Conservation (phyloP, 2,797 vertebrate genomes). For the Anabas testudineus region DNA sequence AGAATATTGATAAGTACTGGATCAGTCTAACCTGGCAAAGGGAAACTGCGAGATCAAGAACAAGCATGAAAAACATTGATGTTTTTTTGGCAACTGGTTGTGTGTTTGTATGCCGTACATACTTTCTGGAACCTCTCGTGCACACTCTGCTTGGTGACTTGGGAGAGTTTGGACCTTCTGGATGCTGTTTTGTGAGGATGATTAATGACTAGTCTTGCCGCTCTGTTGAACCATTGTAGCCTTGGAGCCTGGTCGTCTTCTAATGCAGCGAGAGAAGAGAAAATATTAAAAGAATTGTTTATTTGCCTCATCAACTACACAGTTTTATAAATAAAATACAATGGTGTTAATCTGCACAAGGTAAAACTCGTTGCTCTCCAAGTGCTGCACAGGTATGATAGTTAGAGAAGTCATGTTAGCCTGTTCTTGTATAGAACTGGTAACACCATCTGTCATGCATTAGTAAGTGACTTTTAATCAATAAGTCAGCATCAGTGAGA, state of each 20-base stretch:
- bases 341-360: background rate
- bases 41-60: slow-evolving; percentile 23
- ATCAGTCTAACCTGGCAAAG: slow-evolving; percentile 34
- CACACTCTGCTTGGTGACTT: slow-evolving; percentile 38
- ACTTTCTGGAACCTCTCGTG: slow-evolving; percentile 24
- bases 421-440: background rate
- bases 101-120: slow-evolving; percentile 24
- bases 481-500: too few relatives aligned
- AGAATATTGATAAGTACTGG: slow-evolving; percentile 34
- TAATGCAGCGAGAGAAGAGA: slow-evolving; percentile 17
- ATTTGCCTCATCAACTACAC: slow-evolving; percentile 25
- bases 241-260: slow-evolving; percentile 53
- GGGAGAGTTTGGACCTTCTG: slow-evolving; percentile 61
- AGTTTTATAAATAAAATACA: slow-evolving; percentile 10
- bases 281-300: slow-evolving; percentile 36
- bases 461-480: background rate
- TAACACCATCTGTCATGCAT: background rate
- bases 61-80: slow-evolving; percentile 22
- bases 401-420: background rate
- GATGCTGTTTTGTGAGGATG: slow-evolving; percentile 74
- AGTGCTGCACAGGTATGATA: background rate
- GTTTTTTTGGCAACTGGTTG: slow-evolving; percentile 31
- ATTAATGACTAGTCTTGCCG: slow-evolving; percentile 74
- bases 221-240: slow-evolving; percentile 68
- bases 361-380: background rate